A percentile compares a stretch with the other conserved stretches of the same genome.
Evolutionary conservation across 2,797 vertebrate species (phyloP).

Genomic region (Taenioides sp.): DNA sequence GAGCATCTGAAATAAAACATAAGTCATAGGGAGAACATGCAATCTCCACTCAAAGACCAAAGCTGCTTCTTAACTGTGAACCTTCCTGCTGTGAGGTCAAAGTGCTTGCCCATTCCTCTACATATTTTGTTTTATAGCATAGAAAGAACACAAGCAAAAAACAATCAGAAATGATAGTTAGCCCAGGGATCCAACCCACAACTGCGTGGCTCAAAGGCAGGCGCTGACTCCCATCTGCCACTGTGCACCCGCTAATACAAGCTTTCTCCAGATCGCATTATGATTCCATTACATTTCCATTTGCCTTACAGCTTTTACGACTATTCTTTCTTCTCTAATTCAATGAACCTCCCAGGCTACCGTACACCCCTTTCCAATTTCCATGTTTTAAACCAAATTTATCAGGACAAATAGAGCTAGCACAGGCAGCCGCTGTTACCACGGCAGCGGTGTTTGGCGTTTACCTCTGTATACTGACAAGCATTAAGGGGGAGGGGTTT

Average conservation of each 20-base stretch:
- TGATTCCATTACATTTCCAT: neutral
- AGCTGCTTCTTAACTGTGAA: no score
- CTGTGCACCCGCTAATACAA: neutral
- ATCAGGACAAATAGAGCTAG: slow-evolving; percentile 3
- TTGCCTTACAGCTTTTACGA: neutral
- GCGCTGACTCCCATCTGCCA: neutral
- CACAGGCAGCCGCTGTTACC: slow-evolving; percentile 34
- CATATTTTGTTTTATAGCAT: no score
- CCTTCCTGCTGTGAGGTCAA: neutral
- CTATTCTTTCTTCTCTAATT: neutral
- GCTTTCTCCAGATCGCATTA: neutral
- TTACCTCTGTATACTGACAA: slow-evolving; percentile 36
- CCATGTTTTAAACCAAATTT: neutral
- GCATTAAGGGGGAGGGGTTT: slow-evolving; percentile 30
- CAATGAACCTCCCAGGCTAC: neutral
- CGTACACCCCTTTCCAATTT: neutral
- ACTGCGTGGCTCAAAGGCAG: neutral
- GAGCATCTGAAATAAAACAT: no score
- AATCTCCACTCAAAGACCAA: no score
- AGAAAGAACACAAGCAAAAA: no score
- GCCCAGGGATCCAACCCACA: neutral
- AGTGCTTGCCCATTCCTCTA: no score
- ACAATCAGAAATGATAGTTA: neutral
- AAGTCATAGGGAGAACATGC: no score
- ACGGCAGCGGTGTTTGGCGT: slow-evolving; percentile 42